Evolutionary conservation across 2,888 invertebrate genomes (phyloP).

Genomic region (Acanthosepion lycidas): DNA sequence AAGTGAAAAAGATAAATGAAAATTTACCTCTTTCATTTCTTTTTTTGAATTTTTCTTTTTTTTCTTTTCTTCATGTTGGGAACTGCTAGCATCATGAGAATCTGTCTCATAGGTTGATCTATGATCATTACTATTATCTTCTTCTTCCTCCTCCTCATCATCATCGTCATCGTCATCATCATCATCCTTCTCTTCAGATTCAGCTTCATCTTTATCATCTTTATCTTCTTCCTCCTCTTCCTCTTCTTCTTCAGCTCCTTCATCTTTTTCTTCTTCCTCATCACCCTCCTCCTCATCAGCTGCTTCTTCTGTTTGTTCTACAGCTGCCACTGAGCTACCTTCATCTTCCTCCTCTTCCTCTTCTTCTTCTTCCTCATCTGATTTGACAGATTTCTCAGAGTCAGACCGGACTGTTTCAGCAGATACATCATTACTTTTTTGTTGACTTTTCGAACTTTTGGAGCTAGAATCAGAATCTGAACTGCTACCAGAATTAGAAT

Average conservation of each 20-base stretch:
- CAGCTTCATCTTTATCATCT: background rate
- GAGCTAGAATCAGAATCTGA: slow-evolving; percentile 45
- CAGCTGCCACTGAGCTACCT: slow-evolving; percentile 49
- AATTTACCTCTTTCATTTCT: slow-evolving; percentile 40
- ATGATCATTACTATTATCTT: background rate
- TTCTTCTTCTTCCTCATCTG: slow-evolving; percentile 53
- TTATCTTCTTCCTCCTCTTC: background rate
- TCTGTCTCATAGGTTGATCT: background rate
- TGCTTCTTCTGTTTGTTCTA: slow-evolving; percentile 47
- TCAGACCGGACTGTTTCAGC: slow-evolving; percentile 45
- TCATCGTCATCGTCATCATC: slow-evolving; percentile 45
- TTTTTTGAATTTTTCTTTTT: background rate
- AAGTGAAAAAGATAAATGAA: background rate
- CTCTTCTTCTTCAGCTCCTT: slow-evolving; percentile 24
- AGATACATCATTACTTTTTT: slow-evolving; percentile 20
- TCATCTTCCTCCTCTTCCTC: slow-evolving; percentile 51
- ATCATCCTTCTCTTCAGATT: background rate
- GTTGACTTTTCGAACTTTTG: background rate
- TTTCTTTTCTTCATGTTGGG: background rate
- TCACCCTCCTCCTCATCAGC: background rate
- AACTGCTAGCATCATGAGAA: slow-evolving; percentile 36
- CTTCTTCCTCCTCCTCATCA: background rate
- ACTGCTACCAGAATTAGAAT: slow-evolving; percentile 52
- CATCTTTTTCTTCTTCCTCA: slow-evolving; percentile 38
- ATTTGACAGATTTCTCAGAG: slow-evolving; percentile 53